Base-by-base conservation (phyloP, 2,113 vertebrate species). In the Neogale vison region DNA sequence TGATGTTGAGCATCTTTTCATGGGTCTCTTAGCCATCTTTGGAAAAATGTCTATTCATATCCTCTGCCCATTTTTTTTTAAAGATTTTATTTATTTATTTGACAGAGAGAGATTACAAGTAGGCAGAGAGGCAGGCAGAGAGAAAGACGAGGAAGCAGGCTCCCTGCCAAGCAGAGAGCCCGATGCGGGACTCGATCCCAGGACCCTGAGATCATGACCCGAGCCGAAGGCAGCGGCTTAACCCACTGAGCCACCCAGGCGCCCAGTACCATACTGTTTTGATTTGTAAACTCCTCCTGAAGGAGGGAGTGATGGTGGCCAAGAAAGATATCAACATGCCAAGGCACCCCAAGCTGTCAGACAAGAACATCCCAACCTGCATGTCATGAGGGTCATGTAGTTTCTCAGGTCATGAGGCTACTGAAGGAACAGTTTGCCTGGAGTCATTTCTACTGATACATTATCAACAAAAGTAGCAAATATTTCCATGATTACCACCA, bases 401-500 rank as follows among this genome's bases (percentile, higher is more conserved):
- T 80, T 79, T 52, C 79, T 67, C 45, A 29, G 79, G 45, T 34
- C 87, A 45, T 65, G 24, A n/a, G 99, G 99, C 83, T 99, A 99
- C 8, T 99, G 95, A 99, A 99, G 98, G 99, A 99, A 98, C 99
- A 99, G 98, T 99, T 99, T 99, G 99, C 99, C 20, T 99, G 99
- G 99, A 99, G 99, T 94, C 99, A 99, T 94, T 99, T 99, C 95
- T 99, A 99, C 98, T 99, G 99, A 99, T 99, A 99, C 87, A 99
- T 99, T 97, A 99, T 99, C 98, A 99, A 99, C 6, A 99, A 99
- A 97, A 99, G 99, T 47, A 99, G 99, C 98, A 99, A 99, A 98
- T 99, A 99, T 97, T 98, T 99, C 69, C 98, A 99, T 9, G 99
- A 99, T 97, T 99, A 99, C 98, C 99, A 26, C 8, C 99, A 99